A percentile compares a stretch with the other conserved stretches of the same genome.
These are phyloP conservation scores for Crematogaster levior DNA, from an alignment of 2,888 invertebrate genomes.

Conservation along the genomic window DNA sequence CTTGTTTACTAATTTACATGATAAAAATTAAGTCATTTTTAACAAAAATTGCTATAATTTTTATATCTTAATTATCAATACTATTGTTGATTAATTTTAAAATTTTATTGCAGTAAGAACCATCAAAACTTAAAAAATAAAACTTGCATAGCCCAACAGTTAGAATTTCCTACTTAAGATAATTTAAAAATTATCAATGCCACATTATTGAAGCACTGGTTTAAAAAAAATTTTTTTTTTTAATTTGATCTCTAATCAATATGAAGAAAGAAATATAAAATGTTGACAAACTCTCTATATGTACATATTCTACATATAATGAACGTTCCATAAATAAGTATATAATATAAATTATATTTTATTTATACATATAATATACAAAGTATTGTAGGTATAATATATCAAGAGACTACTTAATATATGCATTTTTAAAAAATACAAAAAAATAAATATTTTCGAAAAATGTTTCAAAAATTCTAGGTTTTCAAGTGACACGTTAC, in stretches of 20 bases:
- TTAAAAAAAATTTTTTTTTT: no score
- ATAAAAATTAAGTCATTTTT: conserved; percentile 5
- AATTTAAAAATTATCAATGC: neutral
- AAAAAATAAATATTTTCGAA: no score
- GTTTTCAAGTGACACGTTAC: no score
- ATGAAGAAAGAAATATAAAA: neutral
- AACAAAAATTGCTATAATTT: neutral
- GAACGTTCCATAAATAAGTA: conserved; percentile 55
- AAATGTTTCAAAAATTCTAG: no score
- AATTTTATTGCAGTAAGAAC: neutral
- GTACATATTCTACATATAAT: conserved; percentile 29
- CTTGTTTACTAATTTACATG: neutral
- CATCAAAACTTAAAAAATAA: no score
- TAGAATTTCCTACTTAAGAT: neutral
- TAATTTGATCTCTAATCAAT: neutral
- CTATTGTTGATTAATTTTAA: neutral
- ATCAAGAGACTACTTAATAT: no score
- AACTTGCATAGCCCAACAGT: neutral
- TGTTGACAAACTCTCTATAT: neutral
- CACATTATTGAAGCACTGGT: neutral
- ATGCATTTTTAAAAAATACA: no score
- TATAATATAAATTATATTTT: conserved; percentile 66
- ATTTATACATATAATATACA: no score
- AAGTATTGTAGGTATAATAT: no score
- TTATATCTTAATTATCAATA: neutral